Evolutionary conservation across 2,797 vertebrate genomes (phyloP).

Genomic region (Scleropages formosus): DNA sequence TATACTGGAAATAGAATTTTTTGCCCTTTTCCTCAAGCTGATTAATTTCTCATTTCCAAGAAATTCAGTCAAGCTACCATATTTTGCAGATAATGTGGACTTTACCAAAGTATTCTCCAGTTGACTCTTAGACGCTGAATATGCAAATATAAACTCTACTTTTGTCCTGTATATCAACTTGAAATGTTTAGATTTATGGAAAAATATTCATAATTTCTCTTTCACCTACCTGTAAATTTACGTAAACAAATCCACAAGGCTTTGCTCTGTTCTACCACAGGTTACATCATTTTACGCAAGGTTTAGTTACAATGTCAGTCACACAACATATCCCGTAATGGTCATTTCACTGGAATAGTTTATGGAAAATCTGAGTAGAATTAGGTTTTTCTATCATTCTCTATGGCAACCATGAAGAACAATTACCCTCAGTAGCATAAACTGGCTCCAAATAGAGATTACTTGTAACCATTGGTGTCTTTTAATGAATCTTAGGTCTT

Average conservation of each 20-base stretch:
- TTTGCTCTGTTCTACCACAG: neutral
- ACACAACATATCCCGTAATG: neutral
- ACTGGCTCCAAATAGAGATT: conserved; percentile 20
- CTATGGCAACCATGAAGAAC: conserved; percentile 4
- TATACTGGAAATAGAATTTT: conserved; percentile 5
- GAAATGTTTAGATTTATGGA: neutral
- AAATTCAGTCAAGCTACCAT: conserved; percentile 4
- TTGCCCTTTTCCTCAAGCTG: conserved; percentile 1
- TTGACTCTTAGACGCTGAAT: neutral
- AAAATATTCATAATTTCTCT: neutral
- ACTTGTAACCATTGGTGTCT: conserved; percentile 23
- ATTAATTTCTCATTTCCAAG: conserved; percentile 16
- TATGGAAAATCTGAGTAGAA: neutral
- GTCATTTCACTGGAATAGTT: neutral
- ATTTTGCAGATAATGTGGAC: neutral
- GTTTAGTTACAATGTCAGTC: neutral
- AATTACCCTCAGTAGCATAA: conserved; percentile 15
- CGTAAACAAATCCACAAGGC: neutral
- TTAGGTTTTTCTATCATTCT: neutral
- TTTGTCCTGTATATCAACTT: neutral
- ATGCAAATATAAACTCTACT: neutral
- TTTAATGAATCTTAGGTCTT: conserved; percentile 9
- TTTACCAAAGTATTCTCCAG: neutral
- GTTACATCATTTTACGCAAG: neutral
- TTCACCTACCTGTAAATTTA: neutral